A percentile compares a stretch with the other conserved stretches of the same genome.
These are phyloP conservation scores for Cyclophora punctaria DNA, from an alignment of 2,888 invertebrate species.

Conservation along the genomic window DNA sequence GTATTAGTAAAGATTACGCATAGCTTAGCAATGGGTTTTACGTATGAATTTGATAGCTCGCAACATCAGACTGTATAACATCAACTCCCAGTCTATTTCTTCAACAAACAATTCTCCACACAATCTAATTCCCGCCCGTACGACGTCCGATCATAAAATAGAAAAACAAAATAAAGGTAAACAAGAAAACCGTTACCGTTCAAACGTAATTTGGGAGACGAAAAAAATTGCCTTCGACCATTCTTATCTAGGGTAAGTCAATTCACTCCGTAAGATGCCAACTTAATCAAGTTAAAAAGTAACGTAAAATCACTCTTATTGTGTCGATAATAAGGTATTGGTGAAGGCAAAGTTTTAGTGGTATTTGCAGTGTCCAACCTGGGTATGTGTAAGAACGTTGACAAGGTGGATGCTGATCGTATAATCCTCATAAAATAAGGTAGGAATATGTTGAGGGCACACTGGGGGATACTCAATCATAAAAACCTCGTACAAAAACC, in stretches of 20 bases:
- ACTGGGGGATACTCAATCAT: slow-evolving; percentile 28
- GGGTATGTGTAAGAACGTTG: slow-evolving; percentile 65
- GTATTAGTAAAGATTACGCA: no score
- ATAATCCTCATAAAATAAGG: slow-evolving; percentile 73
- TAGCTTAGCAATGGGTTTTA: no score
- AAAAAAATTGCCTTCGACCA: slow-evolving; percentile 65
- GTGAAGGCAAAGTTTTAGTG: slow-evolving; percentile 12
- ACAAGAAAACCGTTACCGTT: slow-evolving; percentile 59
- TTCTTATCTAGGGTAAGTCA: slow-evolving; percentile 72
- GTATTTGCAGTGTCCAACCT: slow-evolving; percentile 60
- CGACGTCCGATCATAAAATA: slow-evolving; percentile 26
- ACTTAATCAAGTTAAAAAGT: slow-evolving; percentile 6
- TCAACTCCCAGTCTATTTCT: slow-evolving; percentile 3
- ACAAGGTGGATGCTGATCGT: slow-evolving; percentile 71
- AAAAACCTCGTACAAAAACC: no score
- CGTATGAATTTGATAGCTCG: no score
- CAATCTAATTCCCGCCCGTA: slow-evolving; percentile 2
- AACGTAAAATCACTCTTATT: slow-evolving; percentile 24
- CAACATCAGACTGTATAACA: neutral
- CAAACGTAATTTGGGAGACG: slow-evolving; percentile 55
- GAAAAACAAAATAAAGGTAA: slow-evolving; percentile 61
- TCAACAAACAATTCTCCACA: slow-evolving; percentile 9
- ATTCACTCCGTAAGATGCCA: slow-evolving; percentile 37
- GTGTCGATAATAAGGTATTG: slow-evolving; percentile 7
- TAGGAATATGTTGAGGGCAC: slow-evolving; percentile 42